Evolutionary conservation across 2,797 vertebrate genomes (phyloP).

Genomic region (Antennarius maculatus): DNA sequence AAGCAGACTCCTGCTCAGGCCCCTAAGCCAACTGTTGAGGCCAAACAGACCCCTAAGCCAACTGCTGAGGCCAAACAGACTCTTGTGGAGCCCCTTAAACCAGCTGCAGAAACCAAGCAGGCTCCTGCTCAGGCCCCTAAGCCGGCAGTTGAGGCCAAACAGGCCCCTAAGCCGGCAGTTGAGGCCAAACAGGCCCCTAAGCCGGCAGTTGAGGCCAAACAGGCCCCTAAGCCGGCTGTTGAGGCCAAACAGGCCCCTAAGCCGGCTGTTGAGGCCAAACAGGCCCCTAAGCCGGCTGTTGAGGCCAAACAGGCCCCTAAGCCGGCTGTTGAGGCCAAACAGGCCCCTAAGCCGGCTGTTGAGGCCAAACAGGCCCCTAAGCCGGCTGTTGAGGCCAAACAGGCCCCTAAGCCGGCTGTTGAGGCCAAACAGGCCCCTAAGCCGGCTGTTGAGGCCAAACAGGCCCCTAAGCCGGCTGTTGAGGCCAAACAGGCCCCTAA

Average conservation of each 20-base stretch:
- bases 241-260: background rate
- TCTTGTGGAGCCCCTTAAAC: slow-evolving; percentile 4
- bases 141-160: slow-evolving; percentile 1
- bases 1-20: background rate
- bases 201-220: background rate
- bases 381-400: no score
- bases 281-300: slow-evolving; percentile 1
- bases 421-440: slow-evolving; percentile 8
- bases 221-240: background rate
- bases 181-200: slow-evolving; percentile 9
- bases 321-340: no score
- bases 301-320: slow-evolving; percentile 5
- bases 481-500: no score
- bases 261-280: background rate
- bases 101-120: slow-evolving; percentile 8
- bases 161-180: background rate
- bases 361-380: slow-evolving; percentile 12
- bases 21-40: no score
- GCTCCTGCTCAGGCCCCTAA: slow-evolving; percentile 4
- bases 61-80: background rate
- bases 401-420: background rate
- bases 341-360: slow-evolving; percentile 8
- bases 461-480: background rate
- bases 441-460: no score
- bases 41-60: background rate